Base-by-base conservation (phyloP, 2,888 invertebrate species). In the Parnassius smintheus region DNA sequence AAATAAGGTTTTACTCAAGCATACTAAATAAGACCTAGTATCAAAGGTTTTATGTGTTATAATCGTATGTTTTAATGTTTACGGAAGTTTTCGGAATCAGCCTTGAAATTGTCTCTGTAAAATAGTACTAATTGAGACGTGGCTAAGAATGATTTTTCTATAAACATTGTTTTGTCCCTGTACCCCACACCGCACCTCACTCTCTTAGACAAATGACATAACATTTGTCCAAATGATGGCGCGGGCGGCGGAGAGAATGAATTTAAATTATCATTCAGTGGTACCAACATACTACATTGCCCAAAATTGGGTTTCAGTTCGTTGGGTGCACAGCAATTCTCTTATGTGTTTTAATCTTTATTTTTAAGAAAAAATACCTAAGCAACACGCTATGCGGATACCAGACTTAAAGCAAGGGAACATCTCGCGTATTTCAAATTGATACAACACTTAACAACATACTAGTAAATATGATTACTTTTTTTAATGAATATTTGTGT, bases 161-260 rank as follows among this genome's bases (percentile, higher is more conserved):
- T 55, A 65, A 70, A 56, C 59, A 45, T 56, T 52, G 51, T 57
- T 71, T 70, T 71, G 72, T 76, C 75, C 74, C 76, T 77, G 64
- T 53, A 75, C 76, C 83, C 82, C 82, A 72, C 78, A 68, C 82
- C 78, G 68, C 76, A 67, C 78, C 73, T 76, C 86, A 80, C 72
- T 72, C 90, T 86, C 86, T 85, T 83, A 91, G 92, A 92, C 86
- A 92, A 92, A 92, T 92, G 91, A 89, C 83, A 84, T 84, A 86
- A 85, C 92, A 92, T 92, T 92, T 92, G 92, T 92, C 92, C 92
- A 90, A 92, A 92, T 92, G 92, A 92, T 92, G 92, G 92, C 91
- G 91, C 91, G 91, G 91, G 91, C 91, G 91, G 86, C 85, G 86
- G 84, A 92, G 92, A 92, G 91, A 92, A 92, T 92, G 92, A 92